Evolutionary conservation across 2,113 vertebrate genomes (phyloP).

Genomic region (Tupaia chinensis): DNA sequence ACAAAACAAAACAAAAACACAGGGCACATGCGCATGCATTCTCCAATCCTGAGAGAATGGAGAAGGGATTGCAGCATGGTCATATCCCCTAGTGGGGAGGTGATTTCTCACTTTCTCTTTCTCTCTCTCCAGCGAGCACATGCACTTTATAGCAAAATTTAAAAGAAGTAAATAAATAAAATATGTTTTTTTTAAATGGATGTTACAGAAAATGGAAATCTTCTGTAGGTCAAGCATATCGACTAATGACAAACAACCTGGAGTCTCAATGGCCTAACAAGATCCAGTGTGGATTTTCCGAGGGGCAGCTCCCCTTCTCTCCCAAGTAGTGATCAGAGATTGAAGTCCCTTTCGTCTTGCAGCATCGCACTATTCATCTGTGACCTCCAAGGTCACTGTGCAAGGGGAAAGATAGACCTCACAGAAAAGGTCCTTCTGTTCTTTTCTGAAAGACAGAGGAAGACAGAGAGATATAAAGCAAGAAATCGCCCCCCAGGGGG

Average conservation of each 20-base stretch:
- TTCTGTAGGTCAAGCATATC: neutral
- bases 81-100: too few relatives aligned
- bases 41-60: too few relatives aligned
- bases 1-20: too few relatives aligned
- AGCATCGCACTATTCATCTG: neutral
- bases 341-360: neutral
- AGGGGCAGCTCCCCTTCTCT: neutral
- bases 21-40: too few relatives aligned
- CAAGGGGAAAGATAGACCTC: neutral
- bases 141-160: too few relatives aligned
- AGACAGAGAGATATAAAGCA: too few relatives aligned
- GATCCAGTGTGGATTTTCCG: neutral
- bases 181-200: neutral
- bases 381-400: neutral
- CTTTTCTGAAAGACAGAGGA: too few relatives aligned
- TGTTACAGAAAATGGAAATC: neutral
- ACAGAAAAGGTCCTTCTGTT: neutral
- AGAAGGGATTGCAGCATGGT: too few relatives aligned
- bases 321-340: neutral
- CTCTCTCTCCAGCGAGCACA: too few relatives aligned
- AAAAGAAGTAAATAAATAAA: too few relatives aligned
- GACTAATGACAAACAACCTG: neutral
- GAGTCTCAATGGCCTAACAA: neutral
- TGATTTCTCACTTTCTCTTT: too few relatives aligned
- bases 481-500: too few relatives aligned